Conservation (phyloP, 2,113 vertebrate species). For the Cheilinus undulatus region DNA sequence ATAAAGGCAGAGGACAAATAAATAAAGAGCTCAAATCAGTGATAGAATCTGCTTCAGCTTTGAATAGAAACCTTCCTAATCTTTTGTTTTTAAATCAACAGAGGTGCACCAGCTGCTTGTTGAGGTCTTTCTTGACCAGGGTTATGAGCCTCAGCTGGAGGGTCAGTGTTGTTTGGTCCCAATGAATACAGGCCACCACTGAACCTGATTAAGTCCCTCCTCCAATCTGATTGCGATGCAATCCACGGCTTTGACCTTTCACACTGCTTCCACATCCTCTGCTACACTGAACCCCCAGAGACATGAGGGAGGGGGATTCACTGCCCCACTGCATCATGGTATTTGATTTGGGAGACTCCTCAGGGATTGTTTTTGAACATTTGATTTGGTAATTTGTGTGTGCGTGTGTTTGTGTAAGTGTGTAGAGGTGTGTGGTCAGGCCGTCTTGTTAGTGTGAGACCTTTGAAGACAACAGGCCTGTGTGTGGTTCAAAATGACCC, state of each 20-base stretch:
- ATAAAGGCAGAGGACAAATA: constrained; percentile 9
- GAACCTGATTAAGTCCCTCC: constrained; percentile 58
- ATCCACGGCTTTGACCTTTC: constrained; percentile 55
- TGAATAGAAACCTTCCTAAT: constrained; percentile 6
- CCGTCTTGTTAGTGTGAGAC: constrained; percentile 5
- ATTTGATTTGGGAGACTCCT: constrained; percentile 30
- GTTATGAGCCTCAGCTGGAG: constrained; percentile 66
- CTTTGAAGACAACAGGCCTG: constrained; percentile 9
- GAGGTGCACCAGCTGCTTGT: constrained; percentile 55
- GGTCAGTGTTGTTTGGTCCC: constrained; percentile 37
- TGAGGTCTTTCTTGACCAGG: constrained; percentile 44
- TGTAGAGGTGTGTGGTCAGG: not conserved
- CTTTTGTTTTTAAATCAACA: constrained; percentile 17
- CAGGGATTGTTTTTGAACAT: not conserved
- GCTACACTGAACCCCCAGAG: constrained; percentile 22
- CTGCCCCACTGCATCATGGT: constrained; percentile 31
- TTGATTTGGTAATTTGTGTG: constrained; percentile 11
- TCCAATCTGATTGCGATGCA: constrained; percentile 71
- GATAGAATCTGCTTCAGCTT: not conserved
- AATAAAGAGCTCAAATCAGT: not conserved
- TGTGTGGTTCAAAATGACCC: constrained; percentile 25
- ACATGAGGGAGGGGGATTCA: not conserved
- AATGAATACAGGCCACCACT: constrained; percentile 59
- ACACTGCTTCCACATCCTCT: constrained; percentile 45
- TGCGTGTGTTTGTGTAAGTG: constrained; percentile 10